Evolutionary conservation across 2,888 invertebrate species (phyloP), one percentile per base, ranked within the genome.

Genomic region (Cremastobaeus sp.): DNA sequence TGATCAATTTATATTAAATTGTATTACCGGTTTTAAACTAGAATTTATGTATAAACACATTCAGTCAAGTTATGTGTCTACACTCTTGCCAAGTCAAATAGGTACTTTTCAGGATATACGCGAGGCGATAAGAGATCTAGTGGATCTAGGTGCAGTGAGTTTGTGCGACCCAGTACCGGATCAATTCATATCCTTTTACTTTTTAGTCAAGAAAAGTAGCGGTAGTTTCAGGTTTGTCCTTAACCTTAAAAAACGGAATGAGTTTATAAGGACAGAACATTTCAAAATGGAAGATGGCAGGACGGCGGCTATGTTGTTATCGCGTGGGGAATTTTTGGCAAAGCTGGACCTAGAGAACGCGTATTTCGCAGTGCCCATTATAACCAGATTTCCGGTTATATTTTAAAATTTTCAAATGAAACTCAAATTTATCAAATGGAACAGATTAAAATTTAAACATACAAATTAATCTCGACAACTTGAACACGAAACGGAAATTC

Each of bases 191-290:
- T 52, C 52, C 3, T 17, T 34, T 0, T 45, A 52, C 15, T 52
- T 52, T 30, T 50, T 43, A 20, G 25, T 59, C 4, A 34, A 17
- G n/a, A 57, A 48, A 32, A 17, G 55, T 8, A 17, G 48, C 18
- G 37, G 39, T 0, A 9, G 11, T 12, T 43, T 34, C 5, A 54
- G 57, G 12, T 68, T 68, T 25, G 50, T 66, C 0, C 30, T 68
- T n/a, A 68, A 68, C 41, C 43, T 68, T 3, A 68, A 68, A 68
- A 9, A 35, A n/a, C 14, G 59, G 11, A 68, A 68, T 41, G n/a
- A 37, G 1, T 66, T 66, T 11, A 11, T 59, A 4, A n/a, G 17
- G 9, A 43, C 50, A 1, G n/a, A 32, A 12, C 59, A 59, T 59
- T 68, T 57, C 25, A 68, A 68, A 15, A 32, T 59, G 34, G 52